A percentile compares a stretch with the other conserved stretches of the same genome.
phyloP scores from a whole-genome alignment of 2,888 invertebrate genomes.

The Athalia rosae region DNA sequence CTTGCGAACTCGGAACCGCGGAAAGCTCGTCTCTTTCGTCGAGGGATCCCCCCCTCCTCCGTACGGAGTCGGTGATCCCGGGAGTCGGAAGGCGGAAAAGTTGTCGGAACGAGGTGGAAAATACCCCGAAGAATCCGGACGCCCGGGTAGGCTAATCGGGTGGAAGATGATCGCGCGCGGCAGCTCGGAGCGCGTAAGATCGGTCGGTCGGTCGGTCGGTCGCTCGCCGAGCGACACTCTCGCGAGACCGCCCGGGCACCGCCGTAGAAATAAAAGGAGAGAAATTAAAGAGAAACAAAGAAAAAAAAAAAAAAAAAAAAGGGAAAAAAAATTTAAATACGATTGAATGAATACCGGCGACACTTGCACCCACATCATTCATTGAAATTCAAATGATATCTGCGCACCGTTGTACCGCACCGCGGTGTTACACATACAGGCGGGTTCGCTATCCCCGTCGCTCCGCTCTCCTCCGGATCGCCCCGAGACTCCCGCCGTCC shows the following conservation, averaged over 20 bases:
- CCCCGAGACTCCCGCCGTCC: slow-evolving; percentile 11
- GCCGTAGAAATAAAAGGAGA: neutral
- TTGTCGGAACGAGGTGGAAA: slow-evolving; percentile 39
- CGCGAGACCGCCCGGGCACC: slow-evolving; percentile 36
- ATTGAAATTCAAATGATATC: slow-evolving; percentile 71
- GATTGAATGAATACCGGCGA: slow-evolving; percentile 63
- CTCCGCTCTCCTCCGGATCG: slow-evolving; percentile 15
- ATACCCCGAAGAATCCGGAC: slow-evolving; percentile 43
- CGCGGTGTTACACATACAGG: neutral
- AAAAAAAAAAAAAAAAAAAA: no score
- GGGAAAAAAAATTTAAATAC: slow-evolving; percentile 25
- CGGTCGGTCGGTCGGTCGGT: slow-evolving; percentile 45
- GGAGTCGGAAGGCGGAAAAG: slow-evolving; percentile 24
- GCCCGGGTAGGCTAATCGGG: slow-evolving; percentile 32
- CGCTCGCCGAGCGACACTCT: no score
- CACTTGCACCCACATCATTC: slow-evolving; percentile 70
- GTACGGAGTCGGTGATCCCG: no score
- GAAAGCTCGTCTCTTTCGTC: slow-evolving; percentile 61
- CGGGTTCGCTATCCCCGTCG: neutral
- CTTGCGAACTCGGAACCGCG: neutral
- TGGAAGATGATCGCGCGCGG: slow-evolving; percentile 32
- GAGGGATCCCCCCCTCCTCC: slow-evolving; percentile 50
- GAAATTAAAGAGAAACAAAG: no score
- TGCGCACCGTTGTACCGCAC: slow-evolving; percentile 40
- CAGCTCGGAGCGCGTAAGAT: slow-evolving; percentile 49